phyloP scores from a whole-genome alignment of 2,797 vertebrate genomes.

The Eurystomus glaucurus region DNA sequence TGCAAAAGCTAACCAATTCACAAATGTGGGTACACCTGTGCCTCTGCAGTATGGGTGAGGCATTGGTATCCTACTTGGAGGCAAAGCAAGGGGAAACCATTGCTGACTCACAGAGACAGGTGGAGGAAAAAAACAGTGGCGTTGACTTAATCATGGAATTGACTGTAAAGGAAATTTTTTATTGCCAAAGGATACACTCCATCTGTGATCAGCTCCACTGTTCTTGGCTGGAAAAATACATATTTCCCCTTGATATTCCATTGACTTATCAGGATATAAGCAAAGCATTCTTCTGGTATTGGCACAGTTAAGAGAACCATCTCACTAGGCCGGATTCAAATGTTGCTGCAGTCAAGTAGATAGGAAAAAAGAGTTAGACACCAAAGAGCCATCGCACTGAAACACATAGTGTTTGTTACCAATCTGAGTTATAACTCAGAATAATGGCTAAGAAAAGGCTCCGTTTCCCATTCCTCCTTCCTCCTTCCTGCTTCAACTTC shows the following conservation, averaged over 20 bases:
- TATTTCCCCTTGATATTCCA: conserved; percentile 2
- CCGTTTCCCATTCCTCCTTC: neutral
- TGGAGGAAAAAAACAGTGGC: conserved; percentile 47
- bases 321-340: neutral
- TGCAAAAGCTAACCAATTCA: neutral
- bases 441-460: neutral
- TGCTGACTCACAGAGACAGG: conserved; percentile 62
- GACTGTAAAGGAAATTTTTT: conserved; percentile 32
- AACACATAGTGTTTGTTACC: neutral
- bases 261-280: neutral
- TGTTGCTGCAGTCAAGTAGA: neutral
- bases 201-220: neutral
- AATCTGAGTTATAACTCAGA: neutral
- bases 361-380: neutral
- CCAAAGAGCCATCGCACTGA: neutral
- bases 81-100: neutral
- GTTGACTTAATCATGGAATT: conserved; percentile 16
- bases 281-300: neutral
- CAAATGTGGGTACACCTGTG: neutral
- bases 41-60: neutral
- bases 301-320: neutral
- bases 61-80: neutral
- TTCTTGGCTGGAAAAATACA: neutral
- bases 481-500: neutral
- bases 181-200: conserved; percentile 11